Evolutionary conservation across 53 echinoderm and acorn worm species (phyloP).

Genomic region (Holothuria leucospilota): DNA sequence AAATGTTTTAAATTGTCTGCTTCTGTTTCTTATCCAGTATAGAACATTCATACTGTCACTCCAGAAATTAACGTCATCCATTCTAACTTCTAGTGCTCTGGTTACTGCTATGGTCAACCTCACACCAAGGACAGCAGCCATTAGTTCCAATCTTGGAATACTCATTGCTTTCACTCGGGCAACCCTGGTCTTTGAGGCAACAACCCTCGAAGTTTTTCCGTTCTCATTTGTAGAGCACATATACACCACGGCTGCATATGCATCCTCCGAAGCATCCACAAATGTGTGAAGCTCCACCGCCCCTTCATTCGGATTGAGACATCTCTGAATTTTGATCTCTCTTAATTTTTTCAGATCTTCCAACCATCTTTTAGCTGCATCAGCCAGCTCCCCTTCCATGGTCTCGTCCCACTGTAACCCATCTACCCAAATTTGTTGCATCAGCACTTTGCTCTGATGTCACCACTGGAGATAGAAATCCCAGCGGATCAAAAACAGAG

Average conservation of each 20-base stretch:
- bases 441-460: not conserved
- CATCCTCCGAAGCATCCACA: conserved; percentile 35
- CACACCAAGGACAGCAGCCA: conserved; percentile 22
- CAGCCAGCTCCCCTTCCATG: not conserved
- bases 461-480: conserved; percentile 9
- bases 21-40: not conserved
- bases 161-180: conserved; percentile 20
- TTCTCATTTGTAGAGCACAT: not conserved
- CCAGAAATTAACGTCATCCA: conserved; percentile 10
- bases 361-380: not conserved
- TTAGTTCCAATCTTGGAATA: conserved; percentile 16
- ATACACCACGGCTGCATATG: conserved; percentile 42
- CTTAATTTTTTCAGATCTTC: conserved; percentile 21
- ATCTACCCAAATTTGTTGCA: not conserved
- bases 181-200: conserved; percentile 10
- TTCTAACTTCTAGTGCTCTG: not conserved
- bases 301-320: not conserved
- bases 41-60: conserved; percentile 16
- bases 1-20: conserved; percentile 15
- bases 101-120: conserved; percentile 5
- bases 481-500: conserved; percentile 42
- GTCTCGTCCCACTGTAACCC: not conserved
- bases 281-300: conserved; percentile 16
- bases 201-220: not conserved
- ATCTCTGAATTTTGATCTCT: not conserved